These are phyloP conservation scores for Rhynchonycteris naso DNA, from an alignment of 2,797 vertebrate species.

Conservation along the genomic window DNA sequence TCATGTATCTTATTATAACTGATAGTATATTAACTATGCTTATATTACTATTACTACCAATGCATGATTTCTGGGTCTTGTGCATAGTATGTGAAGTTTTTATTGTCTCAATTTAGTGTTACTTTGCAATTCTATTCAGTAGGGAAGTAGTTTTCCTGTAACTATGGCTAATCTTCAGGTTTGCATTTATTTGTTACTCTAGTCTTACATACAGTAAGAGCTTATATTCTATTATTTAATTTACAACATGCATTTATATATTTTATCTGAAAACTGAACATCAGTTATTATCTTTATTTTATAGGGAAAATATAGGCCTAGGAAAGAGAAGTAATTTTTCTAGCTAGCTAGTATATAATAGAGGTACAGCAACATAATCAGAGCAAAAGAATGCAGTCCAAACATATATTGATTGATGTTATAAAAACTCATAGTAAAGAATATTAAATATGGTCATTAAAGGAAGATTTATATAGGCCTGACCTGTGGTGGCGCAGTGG, in stretches of 20 bases:
- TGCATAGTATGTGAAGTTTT: not conserved
- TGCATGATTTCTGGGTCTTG: not conserved
- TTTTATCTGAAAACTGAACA: constrained; percentile 28
- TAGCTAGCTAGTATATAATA: not conserved
- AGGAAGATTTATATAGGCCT: not conserved
- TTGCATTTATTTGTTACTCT: not conserved
- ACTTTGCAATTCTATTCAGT: not conserved
- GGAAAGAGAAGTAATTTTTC: not conserved
- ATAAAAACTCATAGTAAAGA: not conserved
- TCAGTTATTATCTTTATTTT: not conserved
- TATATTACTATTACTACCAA: constrained; percentile 25
- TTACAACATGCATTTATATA: not conserved
- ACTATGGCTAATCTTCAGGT: not conserved
- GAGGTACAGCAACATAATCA: not conserved
- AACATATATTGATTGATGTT: not conserved
- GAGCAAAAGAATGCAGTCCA: not conserved
- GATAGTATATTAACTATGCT: not conserved
- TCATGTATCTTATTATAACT: not conserved
- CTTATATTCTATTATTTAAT: not conserved
- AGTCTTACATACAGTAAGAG: not conserved
- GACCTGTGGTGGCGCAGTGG: no score
- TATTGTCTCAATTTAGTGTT: not conserved
- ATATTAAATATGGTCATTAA: not conserved
- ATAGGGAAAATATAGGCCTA: not conserved
- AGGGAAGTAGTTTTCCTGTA: not conserved